Percentiles rank a stretch among this genome's conserved stretches.
phyloP scores from a whole-genome alignment of 2,113 vertebrate genomes.

The Pedionomus torquatus region DNA sequence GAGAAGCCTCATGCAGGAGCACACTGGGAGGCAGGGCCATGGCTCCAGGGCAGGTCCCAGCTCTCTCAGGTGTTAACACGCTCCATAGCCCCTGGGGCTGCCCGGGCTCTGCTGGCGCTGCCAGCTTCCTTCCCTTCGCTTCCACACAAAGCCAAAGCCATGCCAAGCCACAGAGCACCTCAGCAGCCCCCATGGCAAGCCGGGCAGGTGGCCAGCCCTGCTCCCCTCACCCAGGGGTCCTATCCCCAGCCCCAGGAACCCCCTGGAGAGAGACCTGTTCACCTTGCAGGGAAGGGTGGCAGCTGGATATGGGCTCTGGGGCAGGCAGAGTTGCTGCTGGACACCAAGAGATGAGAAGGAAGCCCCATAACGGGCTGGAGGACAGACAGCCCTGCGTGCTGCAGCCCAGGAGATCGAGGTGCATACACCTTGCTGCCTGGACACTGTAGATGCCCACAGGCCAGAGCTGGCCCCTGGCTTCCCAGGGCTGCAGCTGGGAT shows the following conservation, averaged over 20 bases:
- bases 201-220: constrained; percentile 1
- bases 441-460: accelerated
- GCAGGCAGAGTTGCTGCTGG: neutral
- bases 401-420: neutral
- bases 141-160: constrained; percentile 1
- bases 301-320: neutral
- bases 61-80: constrained; percentile 58
- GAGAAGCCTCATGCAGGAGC: neutral
- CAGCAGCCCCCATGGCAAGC: constrained; percentile 48
- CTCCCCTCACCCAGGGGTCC: neutral
- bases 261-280: no score
- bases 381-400: neutral
- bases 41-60: constrained; percentile 13
- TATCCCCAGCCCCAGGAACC: neutral
- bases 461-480: accelerated
- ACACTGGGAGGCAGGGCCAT: neutral
- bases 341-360: neutral
- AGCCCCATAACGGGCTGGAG: accelerated
- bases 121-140: constrained; percentile 51
- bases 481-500: accelerated
- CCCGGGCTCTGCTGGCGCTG: constrained; percentile 66
- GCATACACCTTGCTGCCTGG: neutral
- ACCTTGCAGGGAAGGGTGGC: neutral
- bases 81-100: constrained; percentile 62
- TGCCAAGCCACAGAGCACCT: constrained; percentile 35